phyloP scores from a whole-genome alignment of 2,113 vertebrate species.

The Leptodactylus fuscus region DNA sequence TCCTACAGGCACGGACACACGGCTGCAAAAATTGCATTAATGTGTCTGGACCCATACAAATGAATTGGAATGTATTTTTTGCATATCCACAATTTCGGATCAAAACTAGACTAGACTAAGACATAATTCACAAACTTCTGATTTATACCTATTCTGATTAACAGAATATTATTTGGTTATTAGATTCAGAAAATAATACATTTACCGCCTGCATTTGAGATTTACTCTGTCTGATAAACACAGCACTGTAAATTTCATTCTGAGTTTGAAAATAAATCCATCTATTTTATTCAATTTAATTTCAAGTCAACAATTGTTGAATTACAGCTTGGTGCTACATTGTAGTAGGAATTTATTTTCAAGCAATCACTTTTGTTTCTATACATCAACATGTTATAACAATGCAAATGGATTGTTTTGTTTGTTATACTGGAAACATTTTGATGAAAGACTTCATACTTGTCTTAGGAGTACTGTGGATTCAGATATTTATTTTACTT shows the following conservation, averaged over 20 bases:
- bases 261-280: background rate
- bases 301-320: background rate
- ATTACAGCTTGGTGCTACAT: background rate
- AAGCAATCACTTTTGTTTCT: conserved; percentile 11
- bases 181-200: no score
- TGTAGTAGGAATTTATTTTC: background rate
- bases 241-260: background rate
- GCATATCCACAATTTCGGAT: no score
- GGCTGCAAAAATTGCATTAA: no score
- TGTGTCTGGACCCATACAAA: no score
- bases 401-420: conserved; percentile 14
- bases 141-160: no score
- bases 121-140: no score
- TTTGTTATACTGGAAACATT: conserved; percentile 5
- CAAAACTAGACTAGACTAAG: no score
- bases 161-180: background rate
- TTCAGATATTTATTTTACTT: no score
- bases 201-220: background rate
- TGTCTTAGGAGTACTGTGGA: background rate
- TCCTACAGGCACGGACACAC: no score
- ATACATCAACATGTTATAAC: background rate
- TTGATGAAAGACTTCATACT: background rate
- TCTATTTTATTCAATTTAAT: background rate
- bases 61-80: no score
- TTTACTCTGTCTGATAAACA: background rate